Evolutionary conservation across 2,888 invertebrate genomes (phyloP).

Genomic region (Drosophila phalerata): DNA sequence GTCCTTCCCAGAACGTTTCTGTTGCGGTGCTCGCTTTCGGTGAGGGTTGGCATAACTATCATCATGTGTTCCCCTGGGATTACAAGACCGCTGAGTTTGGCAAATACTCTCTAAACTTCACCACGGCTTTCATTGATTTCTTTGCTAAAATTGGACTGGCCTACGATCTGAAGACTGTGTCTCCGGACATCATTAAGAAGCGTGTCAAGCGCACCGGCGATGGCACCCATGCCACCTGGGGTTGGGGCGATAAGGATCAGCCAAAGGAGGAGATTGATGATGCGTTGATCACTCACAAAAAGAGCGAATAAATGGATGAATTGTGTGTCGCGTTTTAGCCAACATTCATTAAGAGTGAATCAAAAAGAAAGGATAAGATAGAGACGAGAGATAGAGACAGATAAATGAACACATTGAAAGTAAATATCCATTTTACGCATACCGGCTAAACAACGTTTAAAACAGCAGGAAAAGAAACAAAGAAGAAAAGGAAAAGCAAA

Average conservation of each 20-base stretch:
- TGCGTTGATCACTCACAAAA: slow-evolving; percentile 87
- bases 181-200: slow-evolving; percentile 89
- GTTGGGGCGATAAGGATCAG: slow-evolving; percentile 92
- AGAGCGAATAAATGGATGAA: slow-evolving; percentile 86
- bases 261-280: slow-evolving; percentile 86
- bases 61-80: slow-evolving; percentile 94
- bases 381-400: slow-evolving; percentile 5
- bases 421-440: slow-evolving; percentile 52
- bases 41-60: slow-evolving; percentile 95
- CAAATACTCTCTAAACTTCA: slow-evolving; percentile 90
- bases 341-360: slow-evolving; percentile 32
- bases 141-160: slow-evolving; percentile 94
- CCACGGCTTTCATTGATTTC: slow-evolving; percentile 92
- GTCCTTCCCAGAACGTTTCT: slow-evolving; percentile 88
- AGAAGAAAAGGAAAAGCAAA: slow-evolving; percentile 22
- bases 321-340: slow-evolving; percentile 13
- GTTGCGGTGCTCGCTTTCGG: slow-evolving; percentile 89
- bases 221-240: slow-evolving; percentile 91
- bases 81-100: slow-evolving; percentile 94
- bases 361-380: slow-evolving; percentile 28
- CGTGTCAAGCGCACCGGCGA: slow-evolving; percentile 91
- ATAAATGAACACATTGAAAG: slow-evolving; percentile 30
- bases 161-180: slow-evolving; percentile 93
- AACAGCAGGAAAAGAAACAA: slow-evolving; percentile 27
- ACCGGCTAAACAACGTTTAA: slow-evolving; percentile 22